Percentiles rank a stretch among this genome's conserved stretches.
These are phyloP conservation scores for Drosophila littoralis DNA, from an alignment of 1,140 invertebrate species.

Conservation along the genomic window DNA sequence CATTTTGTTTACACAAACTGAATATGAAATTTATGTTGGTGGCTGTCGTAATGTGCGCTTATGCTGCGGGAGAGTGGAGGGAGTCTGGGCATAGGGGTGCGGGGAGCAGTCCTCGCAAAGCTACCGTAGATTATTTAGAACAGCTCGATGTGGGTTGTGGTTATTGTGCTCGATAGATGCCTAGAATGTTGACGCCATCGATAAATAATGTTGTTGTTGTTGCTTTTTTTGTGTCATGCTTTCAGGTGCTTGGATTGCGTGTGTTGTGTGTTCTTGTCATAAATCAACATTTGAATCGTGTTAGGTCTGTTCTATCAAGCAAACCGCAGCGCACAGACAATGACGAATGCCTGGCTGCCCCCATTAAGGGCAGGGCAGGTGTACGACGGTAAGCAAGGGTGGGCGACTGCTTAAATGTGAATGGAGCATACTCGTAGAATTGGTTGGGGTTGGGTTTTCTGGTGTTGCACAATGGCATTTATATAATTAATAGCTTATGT, in stretches of 20 bases:
- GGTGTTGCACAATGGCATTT: neutral
- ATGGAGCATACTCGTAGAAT: neutral
- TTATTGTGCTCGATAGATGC: conserved; percentile 23
- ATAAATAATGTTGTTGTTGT: conserved; percentile 63
- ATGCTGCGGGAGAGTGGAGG: neutral
- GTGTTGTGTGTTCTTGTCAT: conserved; percentile 56
- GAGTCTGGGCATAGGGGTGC: neutral
- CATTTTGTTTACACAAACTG: conserved; percentile 69
- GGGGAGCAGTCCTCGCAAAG: conserved; percentile 15
- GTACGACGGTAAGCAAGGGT: neutral
- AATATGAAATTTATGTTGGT: conserved; percentile 63
- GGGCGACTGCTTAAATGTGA: conserved; percentile 7
- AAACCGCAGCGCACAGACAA: conserved; percentile 46
- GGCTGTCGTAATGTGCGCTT: neutral
- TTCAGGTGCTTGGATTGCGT: conserved; percentile 41
- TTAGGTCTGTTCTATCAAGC: conserved; percentile 46
- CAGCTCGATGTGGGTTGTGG: neutral
- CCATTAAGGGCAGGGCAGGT: neutral
- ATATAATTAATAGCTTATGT: conserved; percentile 19
- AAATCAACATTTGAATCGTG: conserved; percentile 75
- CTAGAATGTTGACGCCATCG: conserved; percentile 56
- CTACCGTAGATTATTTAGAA: conserved; percentile 27
- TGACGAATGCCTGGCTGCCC: conserved; percentile 9
- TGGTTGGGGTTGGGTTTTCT: neutral
- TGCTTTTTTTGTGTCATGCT: conserved; percentile 22